Conservation (phyloP, 2,113 vertebrate species). For the Oncorhynchus kisutch region DNA sequence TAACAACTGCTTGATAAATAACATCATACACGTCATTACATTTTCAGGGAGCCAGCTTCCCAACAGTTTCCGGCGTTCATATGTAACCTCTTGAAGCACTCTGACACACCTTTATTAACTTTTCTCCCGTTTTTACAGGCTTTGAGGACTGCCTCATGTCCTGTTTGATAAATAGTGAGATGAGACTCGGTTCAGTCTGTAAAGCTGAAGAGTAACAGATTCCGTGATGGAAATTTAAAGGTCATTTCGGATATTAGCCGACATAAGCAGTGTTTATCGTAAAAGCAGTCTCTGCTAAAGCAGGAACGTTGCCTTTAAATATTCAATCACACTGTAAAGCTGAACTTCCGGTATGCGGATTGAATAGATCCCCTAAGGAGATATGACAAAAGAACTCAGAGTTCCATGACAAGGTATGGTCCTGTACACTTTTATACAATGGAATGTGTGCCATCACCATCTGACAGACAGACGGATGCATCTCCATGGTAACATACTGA, state of each 20-base stretch:
- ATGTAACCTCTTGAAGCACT: conserved; percentile 49
- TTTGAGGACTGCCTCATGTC: conserved; percentile 36
- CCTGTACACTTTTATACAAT: conserved; percentile 58
- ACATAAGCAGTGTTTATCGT: no score
- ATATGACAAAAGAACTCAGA: conserved; percentile 58
- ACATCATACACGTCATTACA: conserved; percentile 88
- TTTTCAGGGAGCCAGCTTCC: conserved; percentile 96
- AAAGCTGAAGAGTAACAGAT: no score
- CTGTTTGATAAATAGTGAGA: conserved; percentile 78
- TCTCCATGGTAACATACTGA: conserved; percentile 8
- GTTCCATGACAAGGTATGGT: conserved; percentile 65
- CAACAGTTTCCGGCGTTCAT: conserved; percentile 57
- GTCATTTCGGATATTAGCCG: no score
- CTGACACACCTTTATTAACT: conserved; percentile 22
- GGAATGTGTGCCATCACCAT: conserved; percentile 44
- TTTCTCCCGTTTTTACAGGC: conserved; percentile 50
- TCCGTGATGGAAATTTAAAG: no score
- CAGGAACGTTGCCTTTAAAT: no score
- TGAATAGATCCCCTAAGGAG: no score
- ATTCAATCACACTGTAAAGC: no score
- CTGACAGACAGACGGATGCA: neutral
- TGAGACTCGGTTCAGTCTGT: conserved; percentile 37
- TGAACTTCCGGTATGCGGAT: no score
- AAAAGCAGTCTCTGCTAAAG: no score
- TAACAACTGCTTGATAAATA: conserved; percentile 88